These are phyloP conservation scores for Oryzias dopingdopingensis DNA, from an alignment of 2,797 vertebrate species.

Conservation along the genomic window DNA sequence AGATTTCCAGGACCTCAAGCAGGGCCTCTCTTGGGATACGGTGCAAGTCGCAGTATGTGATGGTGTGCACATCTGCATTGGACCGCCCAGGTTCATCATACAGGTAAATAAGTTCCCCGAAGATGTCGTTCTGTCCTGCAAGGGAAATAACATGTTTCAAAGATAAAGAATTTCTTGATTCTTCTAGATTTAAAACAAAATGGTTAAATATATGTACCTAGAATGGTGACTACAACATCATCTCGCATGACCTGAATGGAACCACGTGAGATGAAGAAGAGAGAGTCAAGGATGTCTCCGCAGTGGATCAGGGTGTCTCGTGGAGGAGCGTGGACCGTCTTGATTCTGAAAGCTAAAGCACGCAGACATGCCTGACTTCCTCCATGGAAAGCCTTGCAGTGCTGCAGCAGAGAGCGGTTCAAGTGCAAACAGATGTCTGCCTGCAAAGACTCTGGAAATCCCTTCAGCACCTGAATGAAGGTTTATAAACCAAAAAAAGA, in stretches of 20 bases:
- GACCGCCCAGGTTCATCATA: constrained; percentile 89
- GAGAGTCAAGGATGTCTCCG: constrained; percentile 88
- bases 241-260: constrained; percentile 91
- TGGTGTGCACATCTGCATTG: constrained; percentile 85
- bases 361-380: constrained; percentile 92
- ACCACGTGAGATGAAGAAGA: constrained; percentile 94
- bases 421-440: constrained; percentile 96
- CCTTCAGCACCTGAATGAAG: constrained; percentile 87
- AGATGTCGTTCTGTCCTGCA: constrained; percentile 92
- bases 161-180: not conserved
- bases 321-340: constrained; percentile 88
- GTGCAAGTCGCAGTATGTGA: constrained; percentile 95
- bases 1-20: constrained; percentile 92
- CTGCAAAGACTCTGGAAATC: constrained; percentile 94
- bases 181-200: not conserved
- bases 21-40: constrained; percentile 91
- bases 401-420: constrained; percentile 89
- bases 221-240: constrained; percentile 88
- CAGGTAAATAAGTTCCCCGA: constrained; percentile 90
- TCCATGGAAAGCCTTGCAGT: constrained; percentile 91
- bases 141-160: not conserved
- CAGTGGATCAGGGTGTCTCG: constrained; percentile 92
- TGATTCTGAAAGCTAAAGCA: constrained; percentile 89
- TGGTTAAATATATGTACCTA: constrained; percentile 74
- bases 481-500: not conserved